phyloP scores from a whole-genome alignment of 2,113 vertebrate genomes.

The Pseudorectes ferrugineus region DNA sequence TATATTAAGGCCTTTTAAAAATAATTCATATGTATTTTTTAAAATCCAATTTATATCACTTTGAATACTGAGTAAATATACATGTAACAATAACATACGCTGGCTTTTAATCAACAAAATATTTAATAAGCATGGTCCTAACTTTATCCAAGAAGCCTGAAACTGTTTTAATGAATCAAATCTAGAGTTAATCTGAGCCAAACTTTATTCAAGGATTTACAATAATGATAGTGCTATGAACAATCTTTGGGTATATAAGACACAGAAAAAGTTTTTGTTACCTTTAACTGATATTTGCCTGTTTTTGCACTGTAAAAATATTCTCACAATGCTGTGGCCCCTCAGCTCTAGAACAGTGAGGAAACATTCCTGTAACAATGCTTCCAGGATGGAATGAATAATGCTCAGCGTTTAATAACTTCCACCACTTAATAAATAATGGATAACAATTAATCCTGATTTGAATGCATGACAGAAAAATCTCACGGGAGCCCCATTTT shows the following conservation, averaged over 20 bases:
- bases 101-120: not conserved
- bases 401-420: not conserved
- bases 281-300: not conserved
- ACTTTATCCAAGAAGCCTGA: not conserved
- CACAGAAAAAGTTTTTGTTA: not conserved
- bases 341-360: not conserved
- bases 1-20: not conserved
- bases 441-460: not conserved
- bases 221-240: not conserved
- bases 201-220: not conserved
- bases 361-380: not conserved
- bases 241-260: not conserved
- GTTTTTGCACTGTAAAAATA: not conserved
- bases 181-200: not conserved
- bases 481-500: not conserved
- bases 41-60: not conserved
- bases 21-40: not conserved
- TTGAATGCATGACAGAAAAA: not conserved
- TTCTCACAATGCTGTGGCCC: not conserved
- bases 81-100: fast-evolving
- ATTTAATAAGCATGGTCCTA: not conserved
- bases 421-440: not conserved
- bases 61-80: not conserved
- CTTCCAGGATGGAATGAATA: not conserved
- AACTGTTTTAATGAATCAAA: not conserved